Percentiles rank a stretch among this genome's conserved stretches.
Evolutionary conservation across 2,888 invertebrate genomes (phyloP).

Genomic region (Microchrysa polita): DNA sequence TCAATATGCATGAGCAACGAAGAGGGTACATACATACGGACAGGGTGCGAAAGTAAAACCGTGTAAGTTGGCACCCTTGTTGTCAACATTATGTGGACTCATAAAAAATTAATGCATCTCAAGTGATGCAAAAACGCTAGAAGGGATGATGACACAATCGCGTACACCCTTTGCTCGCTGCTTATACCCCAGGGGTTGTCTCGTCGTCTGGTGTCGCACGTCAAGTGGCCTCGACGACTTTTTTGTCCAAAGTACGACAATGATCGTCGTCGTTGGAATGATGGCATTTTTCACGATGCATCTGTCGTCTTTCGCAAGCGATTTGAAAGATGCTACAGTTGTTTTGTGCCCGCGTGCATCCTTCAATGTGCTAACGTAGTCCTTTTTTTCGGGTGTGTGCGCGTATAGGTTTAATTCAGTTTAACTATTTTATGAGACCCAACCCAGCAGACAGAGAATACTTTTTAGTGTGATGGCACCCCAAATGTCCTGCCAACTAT

Average conservation of each 20-base stretch:
- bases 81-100: slow-evolving; percentile 34
- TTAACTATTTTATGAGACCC: slow-evolving; percentile 31
- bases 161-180: no score
- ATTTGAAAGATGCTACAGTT: slow-evolving; percentile 15
- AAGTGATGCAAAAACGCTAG: slow-evolving; percentile 27
- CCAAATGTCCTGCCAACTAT: neutral
- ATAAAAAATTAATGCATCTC: slow-evolving; percentile 41
- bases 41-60: neutral
- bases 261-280: slow-evolving; percentile 8
- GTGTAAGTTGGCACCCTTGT: slow-evolving; percentile 39
- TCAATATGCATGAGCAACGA: no score
- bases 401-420: slow-evolving; percentile 8
- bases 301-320: slow-evolving; percentile 34
- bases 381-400: no score
- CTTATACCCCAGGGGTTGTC: neutral
- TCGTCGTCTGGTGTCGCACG: neutral
- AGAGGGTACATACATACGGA: slow-evolving; percentile 9
- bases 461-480: slow-evolving; percentile 20
- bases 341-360: neutral
- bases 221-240: slow-evolving; percentile 28
- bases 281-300: slow-evolving; percentile 30
- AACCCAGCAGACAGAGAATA: slow-evolving; percentile 36
- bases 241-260: neutral
- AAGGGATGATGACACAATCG: slow-evolving; percentile 25
- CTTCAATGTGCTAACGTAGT: no score